phyloP scores from a whole-genome alignment of 2,888 invertebrate genomes.

The Ligdia adustata region DNA sequence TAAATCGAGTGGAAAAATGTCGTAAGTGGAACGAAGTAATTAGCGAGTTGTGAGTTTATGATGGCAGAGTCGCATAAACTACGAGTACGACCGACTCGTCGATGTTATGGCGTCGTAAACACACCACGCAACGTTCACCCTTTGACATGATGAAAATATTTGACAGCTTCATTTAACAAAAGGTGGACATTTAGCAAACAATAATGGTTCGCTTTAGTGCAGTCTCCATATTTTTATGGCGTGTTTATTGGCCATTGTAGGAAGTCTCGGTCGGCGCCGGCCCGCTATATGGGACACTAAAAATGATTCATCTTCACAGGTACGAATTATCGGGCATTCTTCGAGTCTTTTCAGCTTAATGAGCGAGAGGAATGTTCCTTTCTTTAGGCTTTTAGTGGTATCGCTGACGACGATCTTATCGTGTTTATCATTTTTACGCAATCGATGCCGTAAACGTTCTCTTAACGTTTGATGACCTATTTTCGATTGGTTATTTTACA shows the following conservation, averaged over 20 bases:
- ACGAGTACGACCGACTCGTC: slow-evolving; percentile 29
- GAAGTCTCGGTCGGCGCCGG: slow-evolving; percentile 60
- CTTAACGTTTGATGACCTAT: too few species aligned
- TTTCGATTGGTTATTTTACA: too few species aligned
- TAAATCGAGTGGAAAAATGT: slow-evolving; percentile 36
- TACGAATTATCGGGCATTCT: slow-evolving; percentile 65
- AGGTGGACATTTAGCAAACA: slow-evolving; percentile 75
- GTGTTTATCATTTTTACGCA: slow-evolving; percentile 17
- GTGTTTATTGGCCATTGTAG: slow-evolving; percentile 81
- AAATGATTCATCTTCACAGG: slow-evolving; percentile 73
- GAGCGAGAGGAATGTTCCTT: slow-evolving; percentile 44
- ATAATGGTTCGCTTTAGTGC: slow-evolving; percentile 76
- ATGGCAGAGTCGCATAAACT: slow-evolving; percentile 28
- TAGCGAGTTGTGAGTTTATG: slow-evolving; percentile 54
- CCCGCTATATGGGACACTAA: slow-evolving; percentile 59
- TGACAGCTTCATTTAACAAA: slow-evolving; percentile 79
- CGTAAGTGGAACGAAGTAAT: slow-evolving; percentile 54
- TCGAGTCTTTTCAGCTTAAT: slow-evolving; percentile 66
- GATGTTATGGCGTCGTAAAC: slow-evolving; percentile 18
- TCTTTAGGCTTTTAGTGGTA: slow-evolving; percentile 20
- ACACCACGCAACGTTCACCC: slow-evolving; percentile 36
- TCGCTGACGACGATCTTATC: slow-evolving; percentile 32
- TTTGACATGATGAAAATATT: slow-evolving; percentile 58
- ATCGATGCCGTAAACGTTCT: too few species aligned
- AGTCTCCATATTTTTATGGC: slow-evolving; percentile 76